Conservation (phyloP, 1,140 invertebrate species). For the Brachionus calyciflorus region DNA sequence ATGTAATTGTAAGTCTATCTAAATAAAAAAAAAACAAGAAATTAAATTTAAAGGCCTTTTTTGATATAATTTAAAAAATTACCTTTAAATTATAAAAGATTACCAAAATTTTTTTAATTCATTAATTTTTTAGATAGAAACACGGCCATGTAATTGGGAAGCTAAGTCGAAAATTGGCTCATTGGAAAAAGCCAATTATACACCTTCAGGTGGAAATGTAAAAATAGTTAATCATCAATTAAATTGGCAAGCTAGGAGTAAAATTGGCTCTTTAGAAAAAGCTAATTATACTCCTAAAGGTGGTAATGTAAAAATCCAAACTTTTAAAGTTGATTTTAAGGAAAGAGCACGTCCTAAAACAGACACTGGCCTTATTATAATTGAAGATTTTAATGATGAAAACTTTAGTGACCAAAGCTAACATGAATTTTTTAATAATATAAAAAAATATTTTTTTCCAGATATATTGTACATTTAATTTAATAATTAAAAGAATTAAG, state of each 20-base stretch:
- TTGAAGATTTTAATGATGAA: slow-evolving; percentile 35
- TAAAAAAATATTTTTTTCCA: too few species aligned
- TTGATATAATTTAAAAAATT: too few species aligned
- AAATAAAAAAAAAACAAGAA: background rate
- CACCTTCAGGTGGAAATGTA: slow-evolving; percentile 75
- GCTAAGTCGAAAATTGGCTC: slow-evolving; percentile 91
- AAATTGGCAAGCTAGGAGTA: slow-evolving; percentile 50
- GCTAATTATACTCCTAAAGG: slow-evolving; percentile 52
- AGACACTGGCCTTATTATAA: slow-evolving; percentile 48
- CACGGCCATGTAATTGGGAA: slow-evolving; percentile 70
- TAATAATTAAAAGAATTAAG: too few species aligned
- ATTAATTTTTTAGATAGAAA: slow-evolving; percentile 8
- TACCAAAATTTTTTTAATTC: background rate
- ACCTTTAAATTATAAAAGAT: background rate
- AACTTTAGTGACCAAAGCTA: too few species aligned
- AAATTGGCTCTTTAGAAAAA: slow-evolving; percentile 53
- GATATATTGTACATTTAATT: too few species aligned
- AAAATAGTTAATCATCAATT: slow-evolving; percentile 50
- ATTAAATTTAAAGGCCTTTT: background rate
- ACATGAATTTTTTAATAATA: too few species aligned
- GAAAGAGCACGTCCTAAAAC: slow-evolving; percentile 78
- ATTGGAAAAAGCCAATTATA: slow-evolving; percentile 81
- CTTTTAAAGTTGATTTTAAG: slow-evolving; percentile 82
- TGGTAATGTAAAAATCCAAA: slow-evolving; percentile 65
- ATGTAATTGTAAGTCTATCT: slow-evolving; percentile 61